Conservation (phyloP, 2,113 vertebrate genomes). For the Coptodon bakossiorum region DNA sequence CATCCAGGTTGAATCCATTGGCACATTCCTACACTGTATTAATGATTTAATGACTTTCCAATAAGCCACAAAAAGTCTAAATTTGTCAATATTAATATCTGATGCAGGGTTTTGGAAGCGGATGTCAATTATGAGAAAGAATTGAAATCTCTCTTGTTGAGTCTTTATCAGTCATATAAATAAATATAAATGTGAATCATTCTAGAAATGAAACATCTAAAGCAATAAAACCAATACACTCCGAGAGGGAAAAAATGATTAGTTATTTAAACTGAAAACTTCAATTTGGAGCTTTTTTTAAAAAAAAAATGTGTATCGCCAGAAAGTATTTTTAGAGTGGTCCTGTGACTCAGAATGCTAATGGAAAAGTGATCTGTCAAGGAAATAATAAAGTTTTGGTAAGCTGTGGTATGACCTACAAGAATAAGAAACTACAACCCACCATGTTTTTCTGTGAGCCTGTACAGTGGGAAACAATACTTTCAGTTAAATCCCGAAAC, state of each 20-base stretch:
- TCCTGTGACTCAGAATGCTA: neutral
- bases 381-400: neutral
- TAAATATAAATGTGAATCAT: neutral
- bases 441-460: neutral
- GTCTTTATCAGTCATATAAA: neutral
- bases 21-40: neutral
- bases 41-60: neutral
- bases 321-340: neutral
- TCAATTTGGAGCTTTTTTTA: neutral
- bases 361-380: neutral
- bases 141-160: neutral
- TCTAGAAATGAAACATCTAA: neutral
- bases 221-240: neutral
- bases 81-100: neutral
- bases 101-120: neutral
- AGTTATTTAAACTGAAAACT: neutral
- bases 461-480: neutral
- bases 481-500: neutral
- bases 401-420: neutral
- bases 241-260: neutral
- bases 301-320: neutral
- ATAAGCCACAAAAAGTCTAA: neutral
- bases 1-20: neutral
- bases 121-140: neutral
- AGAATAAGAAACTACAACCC: neutral